Evolutionary conservation across 2,113 vertebrate species (phyloP).

Genomic region (Rallus limicola): DNA sequence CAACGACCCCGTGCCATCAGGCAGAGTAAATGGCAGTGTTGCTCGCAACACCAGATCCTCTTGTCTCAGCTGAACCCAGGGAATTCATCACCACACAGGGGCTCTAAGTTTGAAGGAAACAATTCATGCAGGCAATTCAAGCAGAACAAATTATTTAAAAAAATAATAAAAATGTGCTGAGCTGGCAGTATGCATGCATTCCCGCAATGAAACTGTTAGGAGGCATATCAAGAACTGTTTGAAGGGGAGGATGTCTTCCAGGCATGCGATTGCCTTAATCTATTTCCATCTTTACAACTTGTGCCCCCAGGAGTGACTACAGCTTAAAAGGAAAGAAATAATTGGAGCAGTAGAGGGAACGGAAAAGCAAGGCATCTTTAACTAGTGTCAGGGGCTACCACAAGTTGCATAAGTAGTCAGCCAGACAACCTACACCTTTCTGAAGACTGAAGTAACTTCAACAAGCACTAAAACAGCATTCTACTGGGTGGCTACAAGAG

Average conservation of each 20-base stretch:
- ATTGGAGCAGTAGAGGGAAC: background rate
- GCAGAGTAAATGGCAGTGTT: background rate
- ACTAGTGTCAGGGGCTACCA: background rate
- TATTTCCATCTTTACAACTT: slow-evolving; percentile 34
- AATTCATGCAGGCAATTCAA: background rate
- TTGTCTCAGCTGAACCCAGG: background rate
- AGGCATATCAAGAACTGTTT: slow-evolving; percentile 21
- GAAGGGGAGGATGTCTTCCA: slow-evolving; percentile 43
- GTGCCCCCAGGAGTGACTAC: background rate
- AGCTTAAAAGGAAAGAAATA: slow-evolving; percentile 19
- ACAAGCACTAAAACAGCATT: background rate
- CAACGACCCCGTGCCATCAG: background rate
- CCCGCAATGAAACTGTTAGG: slow-evolving; percentile 11
- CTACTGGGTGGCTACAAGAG: background rate
- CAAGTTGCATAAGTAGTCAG: background rate
- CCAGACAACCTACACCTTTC: background rate
- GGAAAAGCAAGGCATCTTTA: background rate
- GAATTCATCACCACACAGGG: background rate
- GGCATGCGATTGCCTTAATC: slow-evolving; percentile 15
- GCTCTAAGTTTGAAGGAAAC: background rate
- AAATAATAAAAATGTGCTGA: background rate
- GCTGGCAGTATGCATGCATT: background rate
- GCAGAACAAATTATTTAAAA: background rate
- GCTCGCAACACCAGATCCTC: background rate
- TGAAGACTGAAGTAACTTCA: background rate